Evolutionary conservation across 1,140 invertebrate species (phyloP).

Genomic region (Zeugodacus cucurbitae): DNA sequence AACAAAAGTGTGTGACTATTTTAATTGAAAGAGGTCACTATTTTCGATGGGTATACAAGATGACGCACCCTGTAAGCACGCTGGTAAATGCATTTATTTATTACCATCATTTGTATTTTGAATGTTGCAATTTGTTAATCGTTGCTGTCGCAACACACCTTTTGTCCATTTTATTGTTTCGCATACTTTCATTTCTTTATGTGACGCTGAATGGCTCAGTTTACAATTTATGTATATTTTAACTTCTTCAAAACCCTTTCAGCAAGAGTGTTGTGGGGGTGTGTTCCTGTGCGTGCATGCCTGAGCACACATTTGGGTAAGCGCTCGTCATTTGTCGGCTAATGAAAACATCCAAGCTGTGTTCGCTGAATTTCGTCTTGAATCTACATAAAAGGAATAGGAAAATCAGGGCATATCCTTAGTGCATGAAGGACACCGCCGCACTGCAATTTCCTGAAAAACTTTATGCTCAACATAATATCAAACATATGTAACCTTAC

Average conservation of each 20-base stretch:
- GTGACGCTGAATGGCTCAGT: neutral
- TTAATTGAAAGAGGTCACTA: too few relatives aligned
- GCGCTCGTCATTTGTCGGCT: neutral
- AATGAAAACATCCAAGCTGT: neutral
- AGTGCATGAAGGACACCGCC: neutral
- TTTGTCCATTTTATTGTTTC: neutral
- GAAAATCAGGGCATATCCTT: conserved; percentile 3
- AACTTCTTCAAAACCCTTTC: neutral
- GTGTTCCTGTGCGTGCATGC: neutral
- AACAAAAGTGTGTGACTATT: too few relatives aligned
- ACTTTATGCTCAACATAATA: neutral
- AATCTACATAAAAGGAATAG: neutral
- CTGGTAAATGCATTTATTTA: neutral
- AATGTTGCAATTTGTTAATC: neutral
- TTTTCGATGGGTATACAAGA: too few relatives aligned
- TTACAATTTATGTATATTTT: neutral
- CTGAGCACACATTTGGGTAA: neutral
- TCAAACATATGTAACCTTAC: neutral
- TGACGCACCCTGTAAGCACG: too few relatives aligned
- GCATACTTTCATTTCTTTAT: neutral
- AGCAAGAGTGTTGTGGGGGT: neutral
- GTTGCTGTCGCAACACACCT: neutral
- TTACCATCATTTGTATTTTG: neutral
- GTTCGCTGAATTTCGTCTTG: neutral
- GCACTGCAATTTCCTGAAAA: neutral